Conservation (phyloP, 2,113 vertebrate species). For the Callopanchax toddi region DNA sequence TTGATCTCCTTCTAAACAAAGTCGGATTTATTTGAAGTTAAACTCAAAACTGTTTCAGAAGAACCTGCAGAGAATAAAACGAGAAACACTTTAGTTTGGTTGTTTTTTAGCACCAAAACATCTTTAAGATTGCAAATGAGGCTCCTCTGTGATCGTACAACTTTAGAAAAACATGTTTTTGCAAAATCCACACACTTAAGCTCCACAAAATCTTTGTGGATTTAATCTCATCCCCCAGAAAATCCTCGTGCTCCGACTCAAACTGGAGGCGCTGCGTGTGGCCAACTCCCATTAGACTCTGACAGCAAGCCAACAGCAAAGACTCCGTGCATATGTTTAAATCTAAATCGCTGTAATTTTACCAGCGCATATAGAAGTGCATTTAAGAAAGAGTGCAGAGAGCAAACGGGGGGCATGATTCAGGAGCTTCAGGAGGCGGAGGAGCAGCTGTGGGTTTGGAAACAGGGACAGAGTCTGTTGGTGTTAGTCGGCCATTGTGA, state of each 20-base stretch:
- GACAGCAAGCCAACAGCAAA: conserved; percentile 17
- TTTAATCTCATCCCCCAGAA: conserved; percentile 37
- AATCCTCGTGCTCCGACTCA: conserved; percentile 10
- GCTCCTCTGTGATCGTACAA: neutral
- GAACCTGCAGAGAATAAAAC: too few species aligned
- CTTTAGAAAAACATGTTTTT: conserved; percentile 32
- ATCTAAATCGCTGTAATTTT: neutral
- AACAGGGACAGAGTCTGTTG: neutral
- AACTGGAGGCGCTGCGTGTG: conserved; percentile 7
- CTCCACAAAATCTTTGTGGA: conserved; percentile 22
- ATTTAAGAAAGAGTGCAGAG: neutral
- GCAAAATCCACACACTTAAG: conserved; percentile 21
- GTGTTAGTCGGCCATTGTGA: neutral
- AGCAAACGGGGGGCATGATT: neutral
- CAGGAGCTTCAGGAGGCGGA: neutral
- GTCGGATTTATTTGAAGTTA: too few species aligned
- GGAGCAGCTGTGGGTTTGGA: neutral
- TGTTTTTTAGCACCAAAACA: neutral
- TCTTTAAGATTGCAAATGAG: conserved; percentile 5
- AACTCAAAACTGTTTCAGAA: too few species aligned
- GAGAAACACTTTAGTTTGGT: too few species aligned
- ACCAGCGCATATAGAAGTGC: neutral
- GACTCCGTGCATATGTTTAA: neutral
- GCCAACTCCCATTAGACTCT: conserved; percentile 16
- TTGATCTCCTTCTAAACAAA: too few species aligned